Evolutionary conservation across 2,888 invertebrate genomes (phyloP).

Genomic region (Sialis fuliginosa): DNA sequence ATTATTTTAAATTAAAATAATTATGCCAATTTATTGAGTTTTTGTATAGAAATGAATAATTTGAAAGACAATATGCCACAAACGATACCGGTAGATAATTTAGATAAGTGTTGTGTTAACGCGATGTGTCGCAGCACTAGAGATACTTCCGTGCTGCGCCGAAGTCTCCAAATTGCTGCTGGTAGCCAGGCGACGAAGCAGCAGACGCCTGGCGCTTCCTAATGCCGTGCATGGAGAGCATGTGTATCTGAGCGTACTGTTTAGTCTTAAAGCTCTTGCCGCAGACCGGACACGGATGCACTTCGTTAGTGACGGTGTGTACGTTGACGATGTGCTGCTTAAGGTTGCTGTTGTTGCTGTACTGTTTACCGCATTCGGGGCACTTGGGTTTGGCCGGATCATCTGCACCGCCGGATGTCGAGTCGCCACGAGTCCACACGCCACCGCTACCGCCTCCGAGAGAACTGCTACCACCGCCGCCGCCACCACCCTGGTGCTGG

Average conservation of each 20-base stretch:
- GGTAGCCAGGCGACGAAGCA: not conserved
- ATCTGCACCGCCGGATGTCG: constrained; percentile 9
- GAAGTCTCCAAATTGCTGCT: not conserved
- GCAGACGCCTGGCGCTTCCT: constrained; percentile 36
- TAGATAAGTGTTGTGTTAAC: no score
- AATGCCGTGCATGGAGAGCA: constrained; percentile 48
- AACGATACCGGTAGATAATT: no score
- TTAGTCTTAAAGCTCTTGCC: constrained; percentile 50
- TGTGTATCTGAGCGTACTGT: constrained; percentile 51
- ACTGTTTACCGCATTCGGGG: constrained; percentile 47
- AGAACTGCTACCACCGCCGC: not conserved
- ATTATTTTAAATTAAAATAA: no score
- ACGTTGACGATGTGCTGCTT: constrained; percentile 53
- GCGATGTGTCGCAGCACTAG: no score
- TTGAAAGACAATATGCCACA: no score
- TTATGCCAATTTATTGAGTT: no score
- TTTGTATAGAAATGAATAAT: no score
- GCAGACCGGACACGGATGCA: constrained; percentile 44
- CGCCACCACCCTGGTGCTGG: no score
- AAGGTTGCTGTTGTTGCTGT: constrained; percentile 49
- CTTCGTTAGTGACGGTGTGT: constrained; percentile 39
- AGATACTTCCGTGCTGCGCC: no score
- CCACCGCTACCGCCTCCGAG: constrained; percentile 6
- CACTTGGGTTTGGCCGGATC: constrained; percentile 36
- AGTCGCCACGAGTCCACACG: not conserved